A percentile compares a stretch with the other conserved stretches of the same genome.
These are phyloP conservation scores for Rotaria macrura DNA, from an alignment of 2,888 invertebrate species.

Conservation along the genomic window DNA sequence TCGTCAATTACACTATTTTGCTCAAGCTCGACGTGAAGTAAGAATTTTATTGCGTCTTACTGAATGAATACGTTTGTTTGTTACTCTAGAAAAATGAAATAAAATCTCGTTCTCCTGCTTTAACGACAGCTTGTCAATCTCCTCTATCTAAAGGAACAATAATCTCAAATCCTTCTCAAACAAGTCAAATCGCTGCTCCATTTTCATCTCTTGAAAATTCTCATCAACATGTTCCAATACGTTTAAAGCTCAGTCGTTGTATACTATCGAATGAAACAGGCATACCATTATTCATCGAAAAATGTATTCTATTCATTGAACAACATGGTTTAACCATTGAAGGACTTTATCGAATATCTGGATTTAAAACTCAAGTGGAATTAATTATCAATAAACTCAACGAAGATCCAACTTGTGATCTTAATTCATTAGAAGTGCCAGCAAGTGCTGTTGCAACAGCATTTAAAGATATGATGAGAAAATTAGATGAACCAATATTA, in stretches of 20 bases:
- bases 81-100: neutral
- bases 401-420: constrained; percentile 73
- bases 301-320: constrained; percentile 84
- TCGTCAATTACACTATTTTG: constrained; percentile 2
- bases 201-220: neutral
- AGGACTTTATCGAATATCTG: constrained; percentile 88
- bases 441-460: constrained; percentile 94
- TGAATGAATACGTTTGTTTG: too few relatives aligned
- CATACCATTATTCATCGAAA: constrained; percentile 77
- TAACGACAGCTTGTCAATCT: neutral
- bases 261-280: constrained; percentile 67
- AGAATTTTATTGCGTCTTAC: neutral
- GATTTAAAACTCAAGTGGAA: constrained; percentile 86
- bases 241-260: constrained; percentile 53
- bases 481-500: constrained; percentile 77
- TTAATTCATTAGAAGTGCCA: constrained; percentile 75
- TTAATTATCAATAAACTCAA: constrained; percentile 79
- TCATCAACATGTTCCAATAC: neutral
- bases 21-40: constrained; percentile 3
- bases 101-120: neutral
- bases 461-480: constrained; percentile 87
- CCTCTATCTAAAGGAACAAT: neutral
- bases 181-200: neutral
- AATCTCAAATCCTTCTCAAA: neutral
- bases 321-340: constrained; percentile 75